Conservation (phyloP, 2,888 invertebrate genomes). For the Rhagophthalmus giganteus region DNA sequence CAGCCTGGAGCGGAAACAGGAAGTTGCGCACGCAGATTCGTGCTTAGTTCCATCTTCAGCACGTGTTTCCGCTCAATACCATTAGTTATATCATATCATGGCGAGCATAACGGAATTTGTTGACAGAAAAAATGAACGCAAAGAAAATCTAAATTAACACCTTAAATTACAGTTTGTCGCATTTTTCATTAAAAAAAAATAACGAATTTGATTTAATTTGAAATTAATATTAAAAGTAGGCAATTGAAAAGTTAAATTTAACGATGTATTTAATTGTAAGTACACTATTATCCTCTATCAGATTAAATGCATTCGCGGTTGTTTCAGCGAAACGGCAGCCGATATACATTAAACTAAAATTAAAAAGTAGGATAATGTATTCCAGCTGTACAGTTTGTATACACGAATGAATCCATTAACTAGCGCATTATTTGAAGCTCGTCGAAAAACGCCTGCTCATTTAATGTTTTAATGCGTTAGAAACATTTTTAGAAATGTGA, state of each 20-base stretch:
- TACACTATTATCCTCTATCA: too few species aligned
- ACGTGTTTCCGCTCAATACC: constrained; percentile 46
- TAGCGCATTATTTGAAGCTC: constrained; percentile 16
- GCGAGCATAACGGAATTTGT: constrained; percentile 20
- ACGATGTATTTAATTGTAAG: too few species aligned
- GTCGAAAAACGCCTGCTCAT: constrained; percentile 14
- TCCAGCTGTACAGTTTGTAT: constrained; percentile 21
- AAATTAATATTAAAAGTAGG: too few species aligned
- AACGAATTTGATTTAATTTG: too few species aligned
- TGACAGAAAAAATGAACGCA: constrained; percentile 16
- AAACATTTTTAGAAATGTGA: background rate
- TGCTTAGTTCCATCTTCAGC: constrained; percentile 41
- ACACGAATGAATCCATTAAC: constrained; percentile 26
- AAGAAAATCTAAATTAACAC: constrained; percentile 18
- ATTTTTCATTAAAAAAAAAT: too few species aligned
- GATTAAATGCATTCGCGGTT: constrained; percentile 12
- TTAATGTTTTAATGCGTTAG: constrained; percentile 11
- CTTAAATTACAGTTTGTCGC: background rate
- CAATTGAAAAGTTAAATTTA: background rate
- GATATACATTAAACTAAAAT: constrained; percentile 19
- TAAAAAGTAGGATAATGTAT: constrained; percentile 20
- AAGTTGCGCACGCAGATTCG: constrained; percentile 37
- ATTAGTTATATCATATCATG: constrained; percentile 34
- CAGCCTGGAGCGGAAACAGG: constrained; percentile 34
- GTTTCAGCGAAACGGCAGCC: constrained; percentile 16